These are phyloP conservation scores for Serinus canaria DNA, from an alignment of 2,113 vertebrate species.

Conservation along the genomic window DNA sequence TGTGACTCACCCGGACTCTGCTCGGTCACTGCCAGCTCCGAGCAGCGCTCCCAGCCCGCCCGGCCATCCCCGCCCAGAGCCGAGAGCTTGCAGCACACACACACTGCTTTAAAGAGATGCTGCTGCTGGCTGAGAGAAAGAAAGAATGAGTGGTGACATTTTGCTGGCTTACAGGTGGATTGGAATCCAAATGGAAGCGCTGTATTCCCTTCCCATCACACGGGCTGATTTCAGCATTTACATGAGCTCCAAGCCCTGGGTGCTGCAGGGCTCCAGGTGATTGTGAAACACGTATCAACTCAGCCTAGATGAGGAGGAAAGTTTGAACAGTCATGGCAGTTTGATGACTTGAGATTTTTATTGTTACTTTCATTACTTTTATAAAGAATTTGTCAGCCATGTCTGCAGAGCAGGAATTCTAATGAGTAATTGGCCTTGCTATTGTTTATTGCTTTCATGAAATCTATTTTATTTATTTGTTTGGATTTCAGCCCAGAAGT, in stretches of 20 bases:
- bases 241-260: neutral
- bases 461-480: slow-evolving; percentile 47
- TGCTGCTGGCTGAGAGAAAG: fast-evolving
- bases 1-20: slow-evolving; percentile 11
- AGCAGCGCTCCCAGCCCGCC: neutral
- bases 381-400: neutral
- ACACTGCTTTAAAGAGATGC: fast-evolving
- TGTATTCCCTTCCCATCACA: neutral
- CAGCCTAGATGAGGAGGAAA: neutral
- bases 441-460: slow-evolving; percentile 38
- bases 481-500: slow-evolving; percentile 41
- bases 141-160: fast-evolving
- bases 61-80: neutral
- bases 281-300: neutral
- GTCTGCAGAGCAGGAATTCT: neutral
- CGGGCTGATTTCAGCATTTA: neutral
- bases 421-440: neutral
- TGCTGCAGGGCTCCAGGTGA: neutral
- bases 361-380: neutral
- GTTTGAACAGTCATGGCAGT: neutral
- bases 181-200: neutral
- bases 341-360: neutral
- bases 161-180: neutral
- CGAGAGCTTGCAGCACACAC: fast-evolving
- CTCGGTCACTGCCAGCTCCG: neutral